Base-by-base conservation (phyloP, 2,888 invertebrate species). In the Drosophila mettleri region DNA sequence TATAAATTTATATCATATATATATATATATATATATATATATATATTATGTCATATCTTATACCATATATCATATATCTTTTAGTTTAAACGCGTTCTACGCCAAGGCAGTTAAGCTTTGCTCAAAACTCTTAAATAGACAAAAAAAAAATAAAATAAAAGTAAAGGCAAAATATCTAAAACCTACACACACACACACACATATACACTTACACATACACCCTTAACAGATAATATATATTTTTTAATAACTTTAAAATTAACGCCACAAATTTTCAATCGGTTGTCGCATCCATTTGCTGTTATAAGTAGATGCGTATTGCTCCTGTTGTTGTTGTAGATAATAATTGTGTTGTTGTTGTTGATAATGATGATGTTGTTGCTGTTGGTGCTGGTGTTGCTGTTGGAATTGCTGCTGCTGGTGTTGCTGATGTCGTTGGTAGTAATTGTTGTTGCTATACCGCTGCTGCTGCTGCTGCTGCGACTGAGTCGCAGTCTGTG, bases 21-120 rank as follows among this genome's bases (percentile, higher is more conserved):
- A n/a, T n/a, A n/a, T n/a, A n/a, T n/a, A n/a, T n/a, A 22, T 39
- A 10, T 18, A n/a, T n/a, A 38, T 34, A 6, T 31, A 18, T 18
- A 38, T 18, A 10, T 38, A 36, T 36, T 4, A 33, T 8, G 14
- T 36, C 36, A 36, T 4, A 38, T 33, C 12, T 9, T n/a, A 18
- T 18, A 20, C 2, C 6, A 39, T 39, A 18, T 12, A 34, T 34
- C 8, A 16, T 36, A 16, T 36, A 18, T 31, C 33, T 16, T 33
- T 36, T 58, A 61, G 46, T 10, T 43, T 38, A 64, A 55, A 24
- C 79, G 79, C 79, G 80, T 78, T 79, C 73, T 80, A 80, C 78
- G 79, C 79, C 78, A 43, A 14, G 39, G 18, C 59, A 59, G 46
- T 54, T 54, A 59, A 55, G 55, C 58, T 59, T 43, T 39, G 27